phyloP scores from a whole-genome alignment of 2,113 vertebrate species.

The Suncus etruscus region DNA sequence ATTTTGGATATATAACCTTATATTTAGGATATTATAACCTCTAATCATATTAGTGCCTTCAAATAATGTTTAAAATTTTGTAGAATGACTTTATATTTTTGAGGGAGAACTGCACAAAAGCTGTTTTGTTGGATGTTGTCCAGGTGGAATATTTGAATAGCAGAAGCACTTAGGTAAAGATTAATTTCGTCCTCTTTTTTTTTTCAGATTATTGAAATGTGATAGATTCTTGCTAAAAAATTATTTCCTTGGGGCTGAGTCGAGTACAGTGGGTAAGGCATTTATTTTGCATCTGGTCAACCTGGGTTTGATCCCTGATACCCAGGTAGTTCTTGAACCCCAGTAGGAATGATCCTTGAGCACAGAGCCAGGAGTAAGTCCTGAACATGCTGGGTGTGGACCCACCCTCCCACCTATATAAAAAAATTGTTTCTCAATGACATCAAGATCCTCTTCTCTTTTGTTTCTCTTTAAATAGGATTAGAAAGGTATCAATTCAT shows the following conservation, averaged over 20 bases:
- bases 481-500: background rate
- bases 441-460: too few species aligned
- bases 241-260: background rate
- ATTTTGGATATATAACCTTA: too few species aligned
- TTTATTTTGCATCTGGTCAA: too few species aligned
- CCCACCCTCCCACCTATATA: background rate
- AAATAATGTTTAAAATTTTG: background rate
- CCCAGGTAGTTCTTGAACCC: too few species aligned
- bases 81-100: background rate
- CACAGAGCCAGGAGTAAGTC: too few species aligned
- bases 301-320: too few species aligned
- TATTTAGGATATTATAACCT: background rate
- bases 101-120: background rate
- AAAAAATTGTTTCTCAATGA: too few species aligned
- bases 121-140: background rate
- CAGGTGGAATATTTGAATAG: background rate
- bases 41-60: background rate
- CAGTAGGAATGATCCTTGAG: too few species aligned
- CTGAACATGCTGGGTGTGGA: too few species aligned
- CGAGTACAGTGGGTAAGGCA: background rate
- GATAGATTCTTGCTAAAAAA: background rate
- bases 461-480: background rate
- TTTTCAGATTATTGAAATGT: background rate
- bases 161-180: background rate
- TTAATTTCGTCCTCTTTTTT: background rate